Conservation (phyloP, 2,888 invertebrate genomes). For the Torymus tubicola region DNA sequence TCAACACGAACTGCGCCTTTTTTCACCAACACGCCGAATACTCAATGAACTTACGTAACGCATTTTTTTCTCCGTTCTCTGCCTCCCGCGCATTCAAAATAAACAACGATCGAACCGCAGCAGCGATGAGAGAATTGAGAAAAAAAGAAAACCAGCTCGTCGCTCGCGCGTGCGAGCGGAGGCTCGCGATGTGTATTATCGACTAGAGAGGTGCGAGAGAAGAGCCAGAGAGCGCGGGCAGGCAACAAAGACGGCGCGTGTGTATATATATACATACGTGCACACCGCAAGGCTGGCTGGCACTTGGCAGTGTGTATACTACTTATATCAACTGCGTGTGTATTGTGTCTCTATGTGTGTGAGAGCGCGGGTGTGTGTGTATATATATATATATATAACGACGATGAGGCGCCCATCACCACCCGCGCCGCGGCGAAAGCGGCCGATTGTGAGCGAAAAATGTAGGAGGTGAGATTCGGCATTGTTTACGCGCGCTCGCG, state of each 20-base stretch:
- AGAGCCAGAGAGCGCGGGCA: background rate
- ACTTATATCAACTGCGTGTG: too few relatives aligned
- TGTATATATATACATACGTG: too few relatives aligned
- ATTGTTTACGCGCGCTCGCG: conserved; percentile 47
- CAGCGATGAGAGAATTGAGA: background rate
- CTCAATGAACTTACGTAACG: conserved; percentile 40
- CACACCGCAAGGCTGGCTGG: too few relatives aligned
- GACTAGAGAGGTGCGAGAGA: background rate
- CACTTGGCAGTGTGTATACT: too few relatives aligned
- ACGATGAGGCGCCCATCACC: too few relatives aligned
- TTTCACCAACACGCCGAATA: background rate
- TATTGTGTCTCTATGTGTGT: too few relatives aligned
- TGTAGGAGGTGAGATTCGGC: conserved; percentile 40
- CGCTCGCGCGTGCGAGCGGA: background rate
- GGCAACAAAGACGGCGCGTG: conserved; percentile 4
- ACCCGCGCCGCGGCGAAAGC: conserved; percentile 9
- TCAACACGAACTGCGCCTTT: conserved; percentile 26
- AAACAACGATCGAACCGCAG: conserved; percentile 10
- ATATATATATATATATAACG: too few relatives aligned
- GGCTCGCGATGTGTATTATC: conserved; percentile 5
- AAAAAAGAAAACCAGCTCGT: background rate
- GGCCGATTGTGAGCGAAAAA: conserved; percentile 23
- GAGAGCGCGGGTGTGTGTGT: too few relatives aligned
- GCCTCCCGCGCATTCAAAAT: background rate
- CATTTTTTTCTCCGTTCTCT: background rate